Evolutionary conservation across 2,797 vertebrate species (phyloP).

Genomic region (Malacoraja senta): DNA sequence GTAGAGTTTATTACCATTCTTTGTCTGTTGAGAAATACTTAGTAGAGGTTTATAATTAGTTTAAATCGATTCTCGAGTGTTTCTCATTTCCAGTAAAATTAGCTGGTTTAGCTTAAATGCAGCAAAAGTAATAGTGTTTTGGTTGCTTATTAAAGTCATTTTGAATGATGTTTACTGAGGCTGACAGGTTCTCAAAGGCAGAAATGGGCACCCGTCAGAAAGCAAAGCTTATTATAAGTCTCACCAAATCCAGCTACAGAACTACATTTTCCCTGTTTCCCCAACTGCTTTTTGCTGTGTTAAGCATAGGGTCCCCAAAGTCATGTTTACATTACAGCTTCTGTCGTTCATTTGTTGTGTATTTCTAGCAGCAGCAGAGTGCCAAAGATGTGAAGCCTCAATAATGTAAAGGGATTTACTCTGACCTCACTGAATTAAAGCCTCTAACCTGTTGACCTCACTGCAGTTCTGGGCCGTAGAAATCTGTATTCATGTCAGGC

Average conservation of each 20-base stretch:
- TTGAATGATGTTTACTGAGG: not conserved
- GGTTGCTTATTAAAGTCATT: not conserved
- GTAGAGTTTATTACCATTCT: not conserved
- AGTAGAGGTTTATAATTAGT: not conserved
- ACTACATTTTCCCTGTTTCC: not conserved
- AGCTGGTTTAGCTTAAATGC: not conserved
- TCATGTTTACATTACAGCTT: not conserved
- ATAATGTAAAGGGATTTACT: conserved; percentile 15
- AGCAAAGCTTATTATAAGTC: not conserved
- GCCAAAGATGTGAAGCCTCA: not conserved
- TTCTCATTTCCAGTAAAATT: not conserved
- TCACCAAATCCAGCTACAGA: not conserved
- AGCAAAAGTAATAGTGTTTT: not conserved
- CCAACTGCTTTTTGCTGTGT: not conserved
- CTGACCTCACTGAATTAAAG: conserved; percentile 5
- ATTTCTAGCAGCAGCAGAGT: not conserved
- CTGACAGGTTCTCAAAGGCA: not conserved
- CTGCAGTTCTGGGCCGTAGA: not conserved
- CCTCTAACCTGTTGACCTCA: not conserved
- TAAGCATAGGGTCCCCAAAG: not conserved
- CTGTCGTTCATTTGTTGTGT: not conserved
- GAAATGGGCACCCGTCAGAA: not conserved
- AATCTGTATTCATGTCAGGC: not conserved
- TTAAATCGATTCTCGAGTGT: not conserved
- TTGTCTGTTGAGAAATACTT: not conserved